A percentile compares a stretch with the other conserved stretches of the same genome.
Conservation (phyloP, 2,888 invertebrate species). For the Andrena fulva region DNA sequence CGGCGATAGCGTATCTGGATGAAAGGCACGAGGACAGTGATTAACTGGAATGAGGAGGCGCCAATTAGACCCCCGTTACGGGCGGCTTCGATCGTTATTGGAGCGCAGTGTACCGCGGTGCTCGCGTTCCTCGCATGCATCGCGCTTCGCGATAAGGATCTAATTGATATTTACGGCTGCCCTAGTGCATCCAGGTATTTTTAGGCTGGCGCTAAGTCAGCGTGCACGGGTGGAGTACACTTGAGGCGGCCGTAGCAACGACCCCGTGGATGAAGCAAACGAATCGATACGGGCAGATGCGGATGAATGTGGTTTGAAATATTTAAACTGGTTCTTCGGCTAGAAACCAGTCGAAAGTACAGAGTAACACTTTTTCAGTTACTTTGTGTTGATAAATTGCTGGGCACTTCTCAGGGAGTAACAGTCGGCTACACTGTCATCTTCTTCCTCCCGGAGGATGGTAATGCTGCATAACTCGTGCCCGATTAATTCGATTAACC, state of each 20-base stretch:
- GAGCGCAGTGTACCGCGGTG: conserved; percentile 12
- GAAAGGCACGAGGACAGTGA: conserved; percentile 21
- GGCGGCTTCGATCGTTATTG: conserved; percentile 36
- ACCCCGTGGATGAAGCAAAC: conserved; percentile 19
- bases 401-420: no score
- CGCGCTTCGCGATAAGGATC: conserved; percentile 57
- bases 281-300: conserved; percentile 1
- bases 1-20: background rate
- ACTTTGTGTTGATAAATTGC: no score
- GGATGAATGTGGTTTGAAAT: background rate
- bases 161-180: conserved; percentile 68
- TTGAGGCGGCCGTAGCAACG: conserved; percentile 52
- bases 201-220: conserved; percentile 67
- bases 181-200: conserved; percentile 62
- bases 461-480: background rate
- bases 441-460: background rate
- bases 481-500: conserved; percentile 47
- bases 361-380: background rate
- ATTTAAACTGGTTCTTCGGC: background rate
- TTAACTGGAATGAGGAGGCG: conserved; percentile 24
- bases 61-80: conserved; percentile 44
- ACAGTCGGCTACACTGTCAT: no score
- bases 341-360: background rate
- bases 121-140: conserved; percentile 44
- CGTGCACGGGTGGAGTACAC: conserved; percentile 51